Percentiles rank a stretch among this genome's conserved stretches.
Conservation (phyloP, 2,888 invertebrate genomes). For the Melangyna quadrimaculata region DNA sequence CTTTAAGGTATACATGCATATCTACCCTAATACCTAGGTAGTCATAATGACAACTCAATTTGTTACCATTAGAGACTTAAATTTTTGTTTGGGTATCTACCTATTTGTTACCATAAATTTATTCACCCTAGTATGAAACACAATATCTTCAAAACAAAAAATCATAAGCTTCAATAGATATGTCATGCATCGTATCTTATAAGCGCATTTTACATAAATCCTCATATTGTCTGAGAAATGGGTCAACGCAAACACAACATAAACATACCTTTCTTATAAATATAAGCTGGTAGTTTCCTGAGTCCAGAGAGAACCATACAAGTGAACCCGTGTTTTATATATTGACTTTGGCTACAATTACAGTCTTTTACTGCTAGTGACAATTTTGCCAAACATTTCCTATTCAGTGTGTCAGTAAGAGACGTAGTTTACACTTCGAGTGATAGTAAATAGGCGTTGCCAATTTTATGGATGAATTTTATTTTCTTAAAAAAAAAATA, state of each 20-base stretch:
- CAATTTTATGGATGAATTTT: conserved; percentile 28
- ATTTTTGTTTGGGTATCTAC: too few species aligned
- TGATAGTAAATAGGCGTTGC: conserved; percentile 29
- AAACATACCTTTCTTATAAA: neutral
- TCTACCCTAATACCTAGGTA: neutral
- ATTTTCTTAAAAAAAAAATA: neutral
- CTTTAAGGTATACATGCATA: too few species aligned
- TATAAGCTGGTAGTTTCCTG: conserved; percentile 18
- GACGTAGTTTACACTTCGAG: conserved; percentile 25
- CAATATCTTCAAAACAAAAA: neutral
- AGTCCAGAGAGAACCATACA: conserved; percentile 10
- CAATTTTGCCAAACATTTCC: neutral
- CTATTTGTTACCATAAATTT: neutral
- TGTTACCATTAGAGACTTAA: conserved; percentile 2
- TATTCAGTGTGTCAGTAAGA: conserved; percentile 15
- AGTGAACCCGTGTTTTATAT: neutral
- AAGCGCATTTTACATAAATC: conserved; percentile 24
- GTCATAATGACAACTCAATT: neutral
- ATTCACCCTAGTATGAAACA: neutral
- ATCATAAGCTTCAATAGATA: conserved; percentile 14
- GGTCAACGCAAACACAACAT: conserved; percentile 9
- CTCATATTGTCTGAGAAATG: neutral
- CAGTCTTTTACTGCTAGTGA: neutral
- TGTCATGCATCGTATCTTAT: conserved; percentile 17
- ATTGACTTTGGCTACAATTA: neutral